Evolutionary conservation across 2,113 vertebrate genomes (phyloP), one percentile per base, ranked within the genome.

Genomic region (Gallinago paraguaiae): DNA sequence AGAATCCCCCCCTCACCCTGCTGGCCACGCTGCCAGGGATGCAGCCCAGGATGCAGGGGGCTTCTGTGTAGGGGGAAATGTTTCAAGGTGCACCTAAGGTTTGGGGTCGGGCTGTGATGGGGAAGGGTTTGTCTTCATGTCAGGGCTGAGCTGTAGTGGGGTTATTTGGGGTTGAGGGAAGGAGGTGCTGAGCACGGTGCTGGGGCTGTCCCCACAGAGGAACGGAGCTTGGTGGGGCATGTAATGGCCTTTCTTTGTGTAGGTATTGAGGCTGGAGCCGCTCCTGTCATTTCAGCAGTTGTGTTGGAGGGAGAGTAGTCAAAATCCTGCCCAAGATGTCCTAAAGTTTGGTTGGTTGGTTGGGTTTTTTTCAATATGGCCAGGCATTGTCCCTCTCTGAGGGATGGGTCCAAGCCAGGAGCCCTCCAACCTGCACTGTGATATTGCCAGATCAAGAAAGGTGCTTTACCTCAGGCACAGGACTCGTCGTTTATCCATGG

Each of bases 351-450:
- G 6, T 48, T 13, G 25, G 4, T 20, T 30, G 11, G 25, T 22
- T 50, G 11, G 27, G 20, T 3, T 81, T 51, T 24, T 35, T 79
- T 75, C 5, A 17, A 37, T 5, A 2, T 13, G 17, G 31, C 30
- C 25, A 25, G 35, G 18, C 11, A 23, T 2, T 1, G 12, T 35
- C 3, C 6, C 30, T 30, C 7, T 22, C 16, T 2, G 3, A 22
- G 11, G 53, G 18, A 3, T 9, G 10, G 10, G 5, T 68, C 53
- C 57, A 48, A 45, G 75, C 25, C 54, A 33, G 61, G 20, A 67
- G 41, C 67, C 24, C 17, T 87, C 43, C 41, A 17, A 6, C 31
- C 48, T 45, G 30, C 74, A 0, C 6, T 18, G 37, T 12, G 17
- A 22, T 15, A 18, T 11, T 33, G 39, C 56, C 17, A 23, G 33